phyloP scores from a whole-genome alignment of 2,113 vertebrate genomes.

The Galeopterus variegatus region DNA sequence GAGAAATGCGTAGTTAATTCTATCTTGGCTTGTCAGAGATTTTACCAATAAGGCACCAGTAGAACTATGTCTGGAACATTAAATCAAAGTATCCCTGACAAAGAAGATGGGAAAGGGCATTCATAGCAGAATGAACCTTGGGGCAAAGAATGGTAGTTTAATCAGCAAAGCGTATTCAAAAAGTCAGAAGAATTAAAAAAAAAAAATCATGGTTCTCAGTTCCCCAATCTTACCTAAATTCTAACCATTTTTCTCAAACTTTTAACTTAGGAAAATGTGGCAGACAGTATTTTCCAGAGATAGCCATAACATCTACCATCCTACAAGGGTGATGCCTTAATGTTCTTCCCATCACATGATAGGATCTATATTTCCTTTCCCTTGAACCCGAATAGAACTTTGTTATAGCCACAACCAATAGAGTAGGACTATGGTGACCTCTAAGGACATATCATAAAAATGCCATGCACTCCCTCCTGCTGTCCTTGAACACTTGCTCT shows the following conservation, averaged over 20 bases:
- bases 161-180: background rate
- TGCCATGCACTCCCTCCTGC: background rate
- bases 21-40: background rate
- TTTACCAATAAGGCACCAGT: background rate
- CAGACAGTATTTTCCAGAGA: background rate
- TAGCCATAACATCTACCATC: too few relatives aligned
- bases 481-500: background rate
- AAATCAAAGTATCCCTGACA: background rate
- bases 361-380: background rate
- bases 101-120: background rate
- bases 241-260: background rate
- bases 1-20: background rate
- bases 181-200: constrained; percentile 15
- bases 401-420: background rate
- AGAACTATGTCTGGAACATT: background rate
- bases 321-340: background rate
- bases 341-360: background rate
- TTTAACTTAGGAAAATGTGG: background rate
- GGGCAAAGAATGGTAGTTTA: background rate
- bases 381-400: background rate
- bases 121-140: too few relatives aligned
- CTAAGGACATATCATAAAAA: background rate
- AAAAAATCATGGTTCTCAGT: background rate
- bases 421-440: background rate
- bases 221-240: background rate